Base-by-base conservation (phyloP, 2,113 vertebrate genomes). In the Silurus meridionalis region DNA sequence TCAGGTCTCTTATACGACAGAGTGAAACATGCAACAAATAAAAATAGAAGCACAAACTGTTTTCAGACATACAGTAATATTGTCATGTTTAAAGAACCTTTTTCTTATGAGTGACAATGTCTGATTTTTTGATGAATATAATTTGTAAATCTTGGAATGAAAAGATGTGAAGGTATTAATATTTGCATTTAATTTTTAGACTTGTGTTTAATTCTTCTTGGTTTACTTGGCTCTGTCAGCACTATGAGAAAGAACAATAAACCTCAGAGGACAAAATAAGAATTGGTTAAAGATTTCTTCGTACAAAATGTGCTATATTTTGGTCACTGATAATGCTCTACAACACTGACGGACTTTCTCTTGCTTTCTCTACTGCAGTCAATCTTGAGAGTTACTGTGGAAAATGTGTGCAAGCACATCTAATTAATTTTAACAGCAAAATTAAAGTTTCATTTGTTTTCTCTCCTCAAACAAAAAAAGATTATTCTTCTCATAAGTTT, bases 181-280 rank as follows among this genome's bases (percentile, higher is more conserved):
- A 21, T 55, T 80, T 80, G 6, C 6, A 23, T 80, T 85, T 69
- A 21, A 48, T 66, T 37, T 63, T 75, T 75, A 48, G 52, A 85
- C 50, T 5, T 85, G 58, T 57, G 25, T 48, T 78, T 79, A 79
- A 66, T 85, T 21, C 25, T 46, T 55, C 19, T 80, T 71, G 85
- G 80, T 79, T 86, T 14, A 78, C 69, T 13, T 71, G 78, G 23
- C 77, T 17, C 46, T 86, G 81, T 83, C 61, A 55, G 17, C 77
- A 67, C 63, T 85, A 80, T 23, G 21, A 85, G 66, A 28, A 83
- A 28, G 25, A 83, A 80, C 50, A 88, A 88, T 88, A 88, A 88
- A 88, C 14, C 67, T 58, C 60, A 80, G 9, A 50, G 10, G 55
- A 86, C 61, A 23, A 58, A 8, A 64, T 83, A 28, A 55, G 75